phyloP scores from a whole-genome alignment of 2,113 vertebrate genomes.

The Oncorhynchus keta region DNA sequence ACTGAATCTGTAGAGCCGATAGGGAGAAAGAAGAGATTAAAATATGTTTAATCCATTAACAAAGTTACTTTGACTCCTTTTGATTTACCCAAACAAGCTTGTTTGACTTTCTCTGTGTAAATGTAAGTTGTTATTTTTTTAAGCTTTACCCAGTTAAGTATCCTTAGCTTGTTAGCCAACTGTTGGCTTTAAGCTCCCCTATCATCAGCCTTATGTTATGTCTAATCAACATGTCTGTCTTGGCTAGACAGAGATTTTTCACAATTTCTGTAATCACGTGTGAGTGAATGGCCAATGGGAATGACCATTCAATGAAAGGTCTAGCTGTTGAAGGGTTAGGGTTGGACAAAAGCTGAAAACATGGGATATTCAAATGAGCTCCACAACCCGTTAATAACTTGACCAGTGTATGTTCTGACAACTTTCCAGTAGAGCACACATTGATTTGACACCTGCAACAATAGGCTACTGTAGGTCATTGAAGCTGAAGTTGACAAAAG shows the following conservation, averaged over 20 bases:
- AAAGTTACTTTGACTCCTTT: not conserved
- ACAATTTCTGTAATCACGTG: too few species aligned
- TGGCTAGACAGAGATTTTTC: too few species aligned
- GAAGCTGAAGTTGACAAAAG: slow-evolving; percentile 33
- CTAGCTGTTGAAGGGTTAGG: not conserved
- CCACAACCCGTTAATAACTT: not conserved
- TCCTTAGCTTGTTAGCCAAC: not conserved
- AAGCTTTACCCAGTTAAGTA: too few species aligned
- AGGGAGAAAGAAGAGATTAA: not conserved
- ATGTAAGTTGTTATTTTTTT: not conserved
- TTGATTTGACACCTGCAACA: slow-evolving; percentile 56
- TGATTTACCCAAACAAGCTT: not conserved
- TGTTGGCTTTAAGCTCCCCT: not conserved
- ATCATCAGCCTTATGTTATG: not conserved
- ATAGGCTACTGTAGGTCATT: slow-evolving; percentile 58
- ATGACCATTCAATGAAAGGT: not conserved
- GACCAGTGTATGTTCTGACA: not conserved
- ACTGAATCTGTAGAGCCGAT: slow-evolving; percentile 55
- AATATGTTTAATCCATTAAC: too few species aligned
- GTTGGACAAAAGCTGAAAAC: slow-evolving; percentile 7
- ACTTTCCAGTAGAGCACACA: slow-evolving; percentile 57
- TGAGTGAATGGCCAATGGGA: not conserved
- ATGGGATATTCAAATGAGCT: not conserved
- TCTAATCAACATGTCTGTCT: not conserved
- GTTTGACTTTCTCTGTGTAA: not conserved